These are phyloP conservation scores for Uloborus plumipes DNA, from an alignment of 2,888 invertebrate species.

Conservation along the genomic window DNA sequence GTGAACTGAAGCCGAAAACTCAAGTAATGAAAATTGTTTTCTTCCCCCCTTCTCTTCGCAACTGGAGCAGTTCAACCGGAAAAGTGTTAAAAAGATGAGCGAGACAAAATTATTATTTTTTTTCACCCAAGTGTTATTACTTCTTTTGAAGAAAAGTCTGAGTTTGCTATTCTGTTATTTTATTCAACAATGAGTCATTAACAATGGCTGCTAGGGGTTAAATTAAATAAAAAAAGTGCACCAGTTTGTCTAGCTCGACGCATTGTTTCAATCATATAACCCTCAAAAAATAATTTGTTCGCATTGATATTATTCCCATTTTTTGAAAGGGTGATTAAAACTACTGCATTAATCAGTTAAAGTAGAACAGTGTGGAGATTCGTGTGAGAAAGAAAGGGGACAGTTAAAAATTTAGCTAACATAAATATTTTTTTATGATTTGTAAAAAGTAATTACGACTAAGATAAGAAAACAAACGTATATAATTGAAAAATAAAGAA, in stretches of 20 bases:
- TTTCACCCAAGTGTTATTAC: slow-evolving; percentile 19
- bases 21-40: slow-evolving; percentile 52
- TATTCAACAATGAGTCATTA: slow-evolving; percentile 56
- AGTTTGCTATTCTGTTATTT: slow-evolving; percentile 16
- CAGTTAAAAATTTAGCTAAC: too few relatives aligned
- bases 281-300: slow-evolving; percentile 39
- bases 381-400: too few relatives aligned
- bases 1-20: slow-evolving; percentile 31
- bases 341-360: slow-evolving; percentile 39
- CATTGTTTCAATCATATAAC: slow-evolving; percentile 39
- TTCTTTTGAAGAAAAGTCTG: slow-evolving; percentile 24
- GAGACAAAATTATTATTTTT: slow-evolving; percentile 30
- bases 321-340: slow-evolving; percentile 21
- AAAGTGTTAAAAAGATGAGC: slow-evolving; percentile 45
- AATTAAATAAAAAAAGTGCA: slow-evolving; percentile 12
- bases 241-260: not conserved
- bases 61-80: slow-evolving; percentile 43
- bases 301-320: slow-evolving; percentile 32
- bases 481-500: too few relatives aligned
- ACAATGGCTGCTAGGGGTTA: slow-evolving; percentile 29
- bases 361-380: slow-evolving; percentile 6
- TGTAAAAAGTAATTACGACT: too few relatives aligned
- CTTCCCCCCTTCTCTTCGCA: slow-evolving; percentile 17
- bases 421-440: too few relatives aligned
- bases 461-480: too few relatives aligned